Conservation (phyloP, 1,140 invertebrate genomes). For the Dolichoris vasculosae region DNA sequence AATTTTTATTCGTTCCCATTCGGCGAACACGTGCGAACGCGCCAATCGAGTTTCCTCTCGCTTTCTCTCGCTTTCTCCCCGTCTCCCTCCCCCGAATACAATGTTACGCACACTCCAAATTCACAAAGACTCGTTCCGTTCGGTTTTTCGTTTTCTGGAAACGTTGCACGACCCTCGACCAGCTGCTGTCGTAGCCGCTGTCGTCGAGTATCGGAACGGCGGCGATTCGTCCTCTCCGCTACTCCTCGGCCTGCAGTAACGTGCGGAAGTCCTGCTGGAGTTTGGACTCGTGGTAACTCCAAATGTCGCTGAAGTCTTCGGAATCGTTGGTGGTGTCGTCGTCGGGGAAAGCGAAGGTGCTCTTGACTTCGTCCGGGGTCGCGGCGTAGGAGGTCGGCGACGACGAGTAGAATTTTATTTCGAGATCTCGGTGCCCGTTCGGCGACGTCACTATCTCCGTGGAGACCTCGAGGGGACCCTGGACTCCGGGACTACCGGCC, state of each 20-base stretch:
- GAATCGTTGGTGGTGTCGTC: slow-evolving; percentile 60
- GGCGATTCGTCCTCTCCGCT: slow-evolving; percentile 32
- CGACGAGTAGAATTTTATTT: slow-evolving; percentile 84
- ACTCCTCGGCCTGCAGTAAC: slow-evolving; percentile 70
- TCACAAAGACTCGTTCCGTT: slow-evolving; percentile 20
- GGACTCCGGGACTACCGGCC: slow-evolving; percentile 48
- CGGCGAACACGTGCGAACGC: background rate
- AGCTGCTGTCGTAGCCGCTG: too few species aligned
- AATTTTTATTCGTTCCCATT: slow-evolving; percentile 33
- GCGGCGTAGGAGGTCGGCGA: slow-evolving; percentile 65
- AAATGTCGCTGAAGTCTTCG: slow-evolving; percentile 69
- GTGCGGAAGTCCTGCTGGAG: slow-evolving; percentile 71
- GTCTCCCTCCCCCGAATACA: background rate
- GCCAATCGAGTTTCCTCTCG: slow-evolving; percentile 10
- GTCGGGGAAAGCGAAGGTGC: slow-evolving; percentile 51
- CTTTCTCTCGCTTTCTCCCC: slow-evolving; percentile 13
- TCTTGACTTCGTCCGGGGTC: slow-evolving; percentile 13
- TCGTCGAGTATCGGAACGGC: background rate
- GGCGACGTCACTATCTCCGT: slow-evolving; percentile 85
- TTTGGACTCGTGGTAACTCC: slow-evolving; percentile 72
- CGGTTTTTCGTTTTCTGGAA: background rate
- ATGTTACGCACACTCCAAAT: slow-evolving; percentile 28
- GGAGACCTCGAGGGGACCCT: slow-evolving; percentile 79
- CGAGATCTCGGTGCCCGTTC: slow-evolving; percentile 84
- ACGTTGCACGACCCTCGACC: background rate